Percentiles rank a stretch among this genome's conserved stretches.
These are phyloP conservation scores for Eucera pruinosa DNA, from an alignment of 2,888 invertebrate species.

Conservation along the genomic window DNA sequence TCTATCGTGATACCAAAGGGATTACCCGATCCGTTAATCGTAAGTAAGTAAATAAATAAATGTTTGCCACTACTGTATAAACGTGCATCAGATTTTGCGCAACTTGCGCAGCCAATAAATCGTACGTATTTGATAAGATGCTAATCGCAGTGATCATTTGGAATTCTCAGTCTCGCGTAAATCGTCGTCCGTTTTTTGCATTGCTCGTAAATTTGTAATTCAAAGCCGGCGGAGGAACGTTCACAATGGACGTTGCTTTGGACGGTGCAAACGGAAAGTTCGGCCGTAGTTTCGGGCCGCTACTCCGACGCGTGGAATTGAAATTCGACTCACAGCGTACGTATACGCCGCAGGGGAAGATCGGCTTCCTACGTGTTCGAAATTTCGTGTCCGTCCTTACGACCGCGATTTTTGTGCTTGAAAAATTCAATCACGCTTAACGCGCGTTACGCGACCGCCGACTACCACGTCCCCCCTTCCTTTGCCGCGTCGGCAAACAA, in stretches of 20 bases:
- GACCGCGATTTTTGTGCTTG: constrained; percentile 9
- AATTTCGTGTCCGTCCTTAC: neutral
- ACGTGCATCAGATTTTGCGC: no score
- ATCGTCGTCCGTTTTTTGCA: neutral
- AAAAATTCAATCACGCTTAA: constrained; percentile 4
- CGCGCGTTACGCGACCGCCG: neutral
- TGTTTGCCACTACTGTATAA: no score
- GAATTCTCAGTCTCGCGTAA: neutral
- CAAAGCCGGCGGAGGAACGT: neutral
- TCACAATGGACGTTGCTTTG: neutral
- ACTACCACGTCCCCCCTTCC: neutral
- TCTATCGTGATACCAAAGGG: no score
- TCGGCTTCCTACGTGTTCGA: no score
- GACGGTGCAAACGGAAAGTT: constrained; percentile 6
- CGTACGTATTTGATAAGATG: no score
- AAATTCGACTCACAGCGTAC: constrained; percentile 39
- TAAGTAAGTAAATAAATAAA: no score
- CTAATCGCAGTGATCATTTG: neutral
- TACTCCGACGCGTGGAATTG: constrained; percentile 14
- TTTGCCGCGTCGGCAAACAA: neutral
- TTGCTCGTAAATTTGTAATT: neutral
- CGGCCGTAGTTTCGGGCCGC: constrained; percentile 16
- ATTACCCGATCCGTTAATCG: no score
- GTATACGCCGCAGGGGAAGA: neutral
- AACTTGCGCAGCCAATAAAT: no score